phyloP scores from a whole-genome alignment of 2,113 vertebrate species.

The Suricata suricatta region DNA sequence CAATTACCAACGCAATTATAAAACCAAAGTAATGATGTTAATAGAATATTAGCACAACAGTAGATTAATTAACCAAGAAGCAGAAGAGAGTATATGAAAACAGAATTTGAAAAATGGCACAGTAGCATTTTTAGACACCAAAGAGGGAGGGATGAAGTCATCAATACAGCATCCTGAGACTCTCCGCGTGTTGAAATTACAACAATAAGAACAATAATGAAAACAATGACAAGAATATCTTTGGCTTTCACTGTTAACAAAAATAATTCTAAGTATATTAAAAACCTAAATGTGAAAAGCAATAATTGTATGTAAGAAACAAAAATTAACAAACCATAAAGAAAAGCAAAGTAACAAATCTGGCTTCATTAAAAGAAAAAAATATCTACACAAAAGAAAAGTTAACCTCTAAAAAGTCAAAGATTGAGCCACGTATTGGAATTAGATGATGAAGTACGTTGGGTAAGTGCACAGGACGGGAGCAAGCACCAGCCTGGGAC shows the following conservation, averaged over 20 bases:
- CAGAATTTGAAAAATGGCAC: background rate
- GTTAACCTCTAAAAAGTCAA: background rate
- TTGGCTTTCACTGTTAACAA: background rate
- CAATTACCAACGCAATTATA: background rate
- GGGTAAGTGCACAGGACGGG: fast-evolving
- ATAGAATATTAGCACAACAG: background rate
- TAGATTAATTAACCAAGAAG: background rate
- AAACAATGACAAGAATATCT: background rate
- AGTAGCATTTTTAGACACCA: background rate
- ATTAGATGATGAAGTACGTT: too few species aligned
- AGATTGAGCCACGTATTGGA: background rate
- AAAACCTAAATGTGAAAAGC: background rate
- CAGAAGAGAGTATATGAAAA: background rate
- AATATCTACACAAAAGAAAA: background rate
- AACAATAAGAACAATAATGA: background rate
- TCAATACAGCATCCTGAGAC: background rate
- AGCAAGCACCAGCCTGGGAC: background rate
- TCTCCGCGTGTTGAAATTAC: background rate
- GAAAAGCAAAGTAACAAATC: background rate
- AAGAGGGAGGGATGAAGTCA: background rate
- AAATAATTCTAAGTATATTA: background rate
- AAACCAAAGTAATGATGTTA: background rate
- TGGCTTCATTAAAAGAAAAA: background rate
- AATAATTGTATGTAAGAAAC: background rate
- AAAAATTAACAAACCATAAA: background rate